These are phyloP conservation scores for Haliclystus octoradiatus DNA, from an alignment of 30 jellyfish, hydroid and myxozoan genomes.

Conservation along the genomic window DNA sequence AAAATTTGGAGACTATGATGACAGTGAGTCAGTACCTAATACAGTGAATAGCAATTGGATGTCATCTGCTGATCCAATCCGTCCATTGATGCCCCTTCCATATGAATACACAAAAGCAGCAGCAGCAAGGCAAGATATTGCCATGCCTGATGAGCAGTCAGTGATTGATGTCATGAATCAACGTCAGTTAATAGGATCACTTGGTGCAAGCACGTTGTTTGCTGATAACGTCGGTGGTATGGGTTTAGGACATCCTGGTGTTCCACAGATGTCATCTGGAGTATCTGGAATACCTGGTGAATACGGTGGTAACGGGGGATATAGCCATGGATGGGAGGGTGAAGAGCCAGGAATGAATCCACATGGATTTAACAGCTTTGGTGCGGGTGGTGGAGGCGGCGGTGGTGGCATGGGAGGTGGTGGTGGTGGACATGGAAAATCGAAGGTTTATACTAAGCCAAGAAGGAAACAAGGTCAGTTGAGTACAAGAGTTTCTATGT, in stretches of 20 bases:
- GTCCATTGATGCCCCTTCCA: neutral
- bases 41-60: neutral
- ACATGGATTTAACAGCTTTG: constrained; percentile 72
- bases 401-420: constrained; percentile 52
- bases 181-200: constrained; percentile 88
- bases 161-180: constrained; percentile 82
- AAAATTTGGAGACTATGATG: neutral
- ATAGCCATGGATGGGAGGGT: constrained; percentile 93
- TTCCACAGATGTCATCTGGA: constrained; percentile 94
- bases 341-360: constrained; percentile 62
- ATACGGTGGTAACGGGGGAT: constrained; percentile 93
- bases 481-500: too few relatives aligned
- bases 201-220: constrained; percentile 91
- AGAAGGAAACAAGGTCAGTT: neutral
- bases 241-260: constrained; percentile 98
- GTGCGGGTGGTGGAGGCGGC: constrained; percentile 37
- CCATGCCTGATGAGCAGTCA: constrained; percentile 95
- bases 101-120: constrained; percentile 1
- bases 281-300: constrained; percentile 95
- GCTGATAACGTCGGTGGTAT: constrained; percentile 97
- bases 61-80: neutral
- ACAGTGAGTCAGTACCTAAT: neutral
- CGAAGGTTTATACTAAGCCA: neutral
- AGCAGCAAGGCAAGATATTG: constrained; percentile 71
- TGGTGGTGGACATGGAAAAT: constrained; percentile 1